phyloP scores from a whole-genome alignment of 2,888 invertebrate genomes.

The Cabera pusaria region DNA sequence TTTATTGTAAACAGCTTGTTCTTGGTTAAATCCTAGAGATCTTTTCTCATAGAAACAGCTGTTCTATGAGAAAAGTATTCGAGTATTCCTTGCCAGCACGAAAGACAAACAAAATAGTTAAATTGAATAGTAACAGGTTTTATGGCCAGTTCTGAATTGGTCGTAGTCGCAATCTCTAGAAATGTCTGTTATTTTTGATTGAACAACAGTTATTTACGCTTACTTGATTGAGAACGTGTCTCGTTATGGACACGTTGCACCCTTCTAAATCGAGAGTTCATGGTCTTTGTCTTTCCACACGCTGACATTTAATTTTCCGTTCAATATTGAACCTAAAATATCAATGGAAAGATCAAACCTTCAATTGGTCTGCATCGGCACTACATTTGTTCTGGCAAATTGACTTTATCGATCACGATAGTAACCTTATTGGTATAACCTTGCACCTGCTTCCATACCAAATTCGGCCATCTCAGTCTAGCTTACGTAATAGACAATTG shows the following conservation, averaged over 20 bases:
- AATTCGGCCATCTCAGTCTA: conserved; percentile 17
- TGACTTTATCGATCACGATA: conserved; percentile 44
- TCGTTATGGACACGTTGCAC: conserved; percentile 28
- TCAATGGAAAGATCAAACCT: conserved; percentile 22
- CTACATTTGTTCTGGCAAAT: conserved; percentile 18
- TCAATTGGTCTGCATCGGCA: no score
- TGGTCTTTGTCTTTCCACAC: conserved; percentile 46
- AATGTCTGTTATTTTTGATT: conserved; percentile 14
- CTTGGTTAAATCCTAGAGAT: conserved; percentile 42
- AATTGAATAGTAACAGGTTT: conserved; percentile 48
- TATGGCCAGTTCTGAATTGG: conserved; percentile 19
- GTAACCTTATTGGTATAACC: conserved; percentile 45
- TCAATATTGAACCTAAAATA: conserved; percentile 27
- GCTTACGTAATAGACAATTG: conserved; percentile 4
- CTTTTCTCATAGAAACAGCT: conserved; percentile 58
- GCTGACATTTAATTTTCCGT: conserved; percentile 26
- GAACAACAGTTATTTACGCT: conserved; percentile 20
- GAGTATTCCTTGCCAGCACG: conserved; percentile 43
- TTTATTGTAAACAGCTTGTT: conserved; percentile 42
- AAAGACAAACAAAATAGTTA: conserved; percentile 41
- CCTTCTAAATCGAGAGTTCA: conserved; percentile 56
- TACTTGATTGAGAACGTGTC: conserved; percentile 16
- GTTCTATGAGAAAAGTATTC: conserved; percentile 59
- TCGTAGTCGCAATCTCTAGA: conserved; percentile 17
- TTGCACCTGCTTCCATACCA: conserved; percentile 43